Evolutionary conservation across 2,113 vertebrate genomes (phyloP).

Genomic region (Bos javanicus): DNA sequence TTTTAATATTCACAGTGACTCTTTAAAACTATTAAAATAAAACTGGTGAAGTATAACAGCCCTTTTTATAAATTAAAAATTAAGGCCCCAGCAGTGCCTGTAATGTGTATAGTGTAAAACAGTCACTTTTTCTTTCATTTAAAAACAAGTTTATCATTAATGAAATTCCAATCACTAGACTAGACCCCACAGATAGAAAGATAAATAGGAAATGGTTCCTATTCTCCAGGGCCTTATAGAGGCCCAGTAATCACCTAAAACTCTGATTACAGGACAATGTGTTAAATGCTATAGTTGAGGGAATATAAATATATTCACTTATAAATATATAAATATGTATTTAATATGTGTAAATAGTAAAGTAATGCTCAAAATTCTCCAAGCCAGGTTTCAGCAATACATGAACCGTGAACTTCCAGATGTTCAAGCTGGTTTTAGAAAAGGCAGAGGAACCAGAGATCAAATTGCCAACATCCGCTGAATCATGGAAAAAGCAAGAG

Average conservation of each 20-base stretch:
- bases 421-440: too few relatives aligned
- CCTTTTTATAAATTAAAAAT: conserved; percentile 10
- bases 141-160: conserved; percentile 16
- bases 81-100: background rate
- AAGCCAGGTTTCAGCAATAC: too few relatives aligned
- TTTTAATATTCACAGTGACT: conserved; percentile 21
- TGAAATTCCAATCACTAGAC: background rate
- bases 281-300: background rate
- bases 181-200: background rate
- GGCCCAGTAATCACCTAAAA: background rate
- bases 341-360: background rate
- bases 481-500: too few relatives aligned
- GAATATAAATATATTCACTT: background rate
- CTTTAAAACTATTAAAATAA: conserved; percentile 1
- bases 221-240: background rate
- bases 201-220: background rate
- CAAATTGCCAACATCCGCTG: too few relatives aligned
- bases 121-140: background rate
- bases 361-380: too few relatives aligned
- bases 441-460: too few relatives aligned
- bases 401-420: too few relatives aligned
- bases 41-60: background rate
- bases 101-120: background rate
- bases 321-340: background rate
- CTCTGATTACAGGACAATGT: background rate